These are phyloP conservation scores for Lissonota sp. DNA, from an alignment of 2,888 invertebrate genomes.

Conservation along the genomic window DNA sequence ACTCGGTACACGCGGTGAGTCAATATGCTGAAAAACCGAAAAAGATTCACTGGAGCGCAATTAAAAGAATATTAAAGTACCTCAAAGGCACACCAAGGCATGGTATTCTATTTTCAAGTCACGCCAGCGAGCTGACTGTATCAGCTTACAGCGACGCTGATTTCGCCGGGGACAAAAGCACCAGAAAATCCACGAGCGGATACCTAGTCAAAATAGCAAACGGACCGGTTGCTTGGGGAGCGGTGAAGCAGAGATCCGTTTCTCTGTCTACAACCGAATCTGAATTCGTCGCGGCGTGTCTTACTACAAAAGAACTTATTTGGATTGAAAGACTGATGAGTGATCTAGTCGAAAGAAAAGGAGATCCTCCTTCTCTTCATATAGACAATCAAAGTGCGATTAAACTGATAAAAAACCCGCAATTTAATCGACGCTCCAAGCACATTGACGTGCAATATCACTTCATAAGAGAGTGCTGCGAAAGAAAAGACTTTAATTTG, in stretches of 20 bases:
- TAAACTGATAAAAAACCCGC: constrained; percentile 54
- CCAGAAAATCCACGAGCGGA: constrained; percentile 65
- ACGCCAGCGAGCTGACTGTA: too few relatives aligned
- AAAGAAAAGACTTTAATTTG: constrained; percentile 25
- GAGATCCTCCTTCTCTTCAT: constrained; percentile 12
- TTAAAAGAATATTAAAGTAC: constrained; percentile 63
- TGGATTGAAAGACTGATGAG: constrained; percentile 54
- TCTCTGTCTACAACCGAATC: constrained; percentile 64
- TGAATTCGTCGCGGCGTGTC: constrained; percentile 58
- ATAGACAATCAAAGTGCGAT: constrained; percentile 61
- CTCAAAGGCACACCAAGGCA: constrained; percentile 49
- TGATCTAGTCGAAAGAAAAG: constrained; percentile 14
- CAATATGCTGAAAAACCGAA: constrained; percentile 45
- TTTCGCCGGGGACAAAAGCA: constrained; percentile 53
- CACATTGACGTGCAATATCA: constrained; percentile 63
- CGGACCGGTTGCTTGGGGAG: constrained; percentile 59
- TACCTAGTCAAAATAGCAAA: constrained; percentile 53
- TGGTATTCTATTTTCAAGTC: too few relatives aligned
- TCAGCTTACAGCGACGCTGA: constrained; percentile 61
- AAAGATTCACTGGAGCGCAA: constrained; percentile 57
- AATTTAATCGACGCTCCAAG: constrained; percentile 43
- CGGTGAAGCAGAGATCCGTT: constrained; percentile 56
- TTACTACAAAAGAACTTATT: constrained; percentile 47
- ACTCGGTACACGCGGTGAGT: constrained; percentile 47
- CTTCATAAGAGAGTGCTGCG: constrained; percentile 45